A percentile compares a stretch with the other conserved stretches of the same genome.
phyloP scores from a whole-genome alignment of 2,888 invertebrate species.

The Ischnus inquisitorius region DNA sequence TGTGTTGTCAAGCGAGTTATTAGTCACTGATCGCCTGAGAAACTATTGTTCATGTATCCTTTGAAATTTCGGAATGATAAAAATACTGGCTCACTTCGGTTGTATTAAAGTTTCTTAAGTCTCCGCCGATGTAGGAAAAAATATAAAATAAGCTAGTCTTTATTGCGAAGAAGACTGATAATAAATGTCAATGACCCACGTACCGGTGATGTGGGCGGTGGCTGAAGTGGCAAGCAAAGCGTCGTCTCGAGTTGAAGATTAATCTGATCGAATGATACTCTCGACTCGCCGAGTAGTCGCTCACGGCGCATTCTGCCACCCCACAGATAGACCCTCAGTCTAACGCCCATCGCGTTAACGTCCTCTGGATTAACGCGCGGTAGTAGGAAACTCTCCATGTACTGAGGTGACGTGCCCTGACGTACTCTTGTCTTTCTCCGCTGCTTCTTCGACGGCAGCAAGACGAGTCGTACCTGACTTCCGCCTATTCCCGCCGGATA shows the following conservation, averaged over 20 bases:
- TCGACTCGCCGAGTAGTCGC: constrained; percentile 95
- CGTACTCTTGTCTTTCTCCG: constrained; percentile 97
- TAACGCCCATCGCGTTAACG: constrained; percentile 95
- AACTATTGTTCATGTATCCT: too few species aligned
- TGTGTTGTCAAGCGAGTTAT: too few species aligned
- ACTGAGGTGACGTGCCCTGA: constrained; percentile 95
- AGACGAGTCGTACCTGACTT: constrained; percentile 94
- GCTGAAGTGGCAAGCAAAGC: constrained; percentile 94
- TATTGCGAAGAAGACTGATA: background rate
- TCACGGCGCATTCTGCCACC: constrained; percentile 97
- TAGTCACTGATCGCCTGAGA: too few species aligned
- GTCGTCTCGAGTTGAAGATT: constrained; percentile 96
- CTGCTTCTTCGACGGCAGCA: constrained; percentile 96
- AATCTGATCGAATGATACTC: constrained; percentile 95
- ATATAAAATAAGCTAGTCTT: too few species aligned
- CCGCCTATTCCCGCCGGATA: constrained; percentile 90
- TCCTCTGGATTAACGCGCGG: constrained; percentile 98
- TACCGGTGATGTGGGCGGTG: constrained; percentile 82
- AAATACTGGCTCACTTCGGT: too few species aligned
- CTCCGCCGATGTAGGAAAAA: too few species aligned
- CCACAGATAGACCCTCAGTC: constrained; percentile 94
- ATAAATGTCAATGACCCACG: constrained; percentile 9
- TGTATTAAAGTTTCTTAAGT: too few species aligned
- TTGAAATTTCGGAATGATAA: too few species aligned
- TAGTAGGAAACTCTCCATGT: constrained; percentile 96